Evolutionary conservation across 2,797 vertebrate species (phyloP).

Genomic region (Corythornis leucogaster): DNA sequence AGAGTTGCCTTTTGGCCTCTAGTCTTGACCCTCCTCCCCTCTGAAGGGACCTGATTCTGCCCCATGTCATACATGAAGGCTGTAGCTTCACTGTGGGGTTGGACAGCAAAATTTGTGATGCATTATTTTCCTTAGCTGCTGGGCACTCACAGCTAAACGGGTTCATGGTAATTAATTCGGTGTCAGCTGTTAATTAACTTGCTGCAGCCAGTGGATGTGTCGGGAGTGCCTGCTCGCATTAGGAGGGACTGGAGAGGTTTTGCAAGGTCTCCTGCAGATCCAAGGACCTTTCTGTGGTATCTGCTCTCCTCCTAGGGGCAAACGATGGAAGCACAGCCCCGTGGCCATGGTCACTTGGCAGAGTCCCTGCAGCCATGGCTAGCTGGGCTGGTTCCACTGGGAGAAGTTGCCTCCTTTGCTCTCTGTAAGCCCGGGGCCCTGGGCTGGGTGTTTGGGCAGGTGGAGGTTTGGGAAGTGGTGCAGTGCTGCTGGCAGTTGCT

Average conservation of each 20-base stretch:
- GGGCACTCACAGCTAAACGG: background rate
- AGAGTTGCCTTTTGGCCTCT: background rate
- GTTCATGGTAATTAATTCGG: background rate
- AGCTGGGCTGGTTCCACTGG: background rate
- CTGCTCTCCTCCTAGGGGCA: slow-evolving; percentile 80
- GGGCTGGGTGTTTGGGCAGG: background rate
- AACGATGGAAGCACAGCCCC: slow-evolving; percentile 68
- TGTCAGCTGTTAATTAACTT: slow-evolving; percentile 11
- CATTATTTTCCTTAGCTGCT: slow-evolving; percentile 11
- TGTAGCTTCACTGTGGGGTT: background rate
- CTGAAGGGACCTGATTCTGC: background rate
- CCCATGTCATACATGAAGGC: background rate
- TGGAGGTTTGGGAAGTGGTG: background rate
- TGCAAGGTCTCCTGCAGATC: background rate
- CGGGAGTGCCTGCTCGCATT: background rate
- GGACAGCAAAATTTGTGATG: background rate
- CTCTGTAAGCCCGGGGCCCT: background rate
- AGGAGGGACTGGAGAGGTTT: background rate
- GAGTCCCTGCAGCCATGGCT: background rate
- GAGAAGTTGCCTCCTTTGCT: background rate
- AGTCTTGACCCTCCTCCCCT: background rate
- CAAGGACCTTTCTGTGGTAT: slow-evolving; percentile 43
- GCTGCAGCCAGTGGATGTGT: background rate
- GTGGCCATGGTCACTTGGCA: background rate
- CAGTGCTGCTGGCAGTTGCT: slow-evolving; percentile 24